A percentile compares a stretch with the other conserved stretches of the same genome.
These are phyloP conservation scores for Eupithecia dodoneata DNA, from an alignment of 2,888 invertebrate genomes.

Conservation along the genomic window DNA sequence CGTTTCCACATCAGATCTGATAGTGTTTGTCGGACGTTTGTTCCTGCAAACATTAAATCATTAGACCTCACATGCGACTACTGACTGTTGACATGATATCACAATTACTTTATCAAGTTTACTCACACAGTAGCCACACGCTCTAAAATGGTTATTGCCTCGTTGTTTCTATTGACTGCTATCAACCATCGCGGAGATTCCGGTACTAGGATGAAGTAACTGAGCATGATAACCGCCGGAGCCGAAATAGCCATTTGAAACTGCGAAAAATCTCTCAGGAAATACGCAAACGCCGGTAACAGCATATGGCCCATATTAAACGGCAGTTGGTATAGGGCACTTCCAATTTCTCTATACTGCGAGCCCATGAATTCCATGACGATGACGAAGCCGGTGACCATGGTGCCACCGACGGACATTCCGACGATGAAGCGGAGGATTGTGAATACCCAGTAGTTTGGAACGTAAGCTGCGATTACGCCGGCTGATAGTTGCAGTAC, in stretches of 20 bases:
- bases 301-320: constrained; percentile 88
- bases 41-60: constrained; percentile 67
- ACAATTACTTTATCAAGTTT: constrained; percentile 1
- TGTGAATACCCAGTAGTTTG: constrained; percentile 85
- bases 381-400: constrained; percentile 86
- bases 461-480: constrained; percentile 86
- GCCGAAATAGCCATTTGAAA: constrained; percentile 87
- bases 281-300: constrained; percentile 85
- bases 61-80: neutral
- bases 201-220: constrained; percentile 88
- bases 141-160: constrained; percentile 86
- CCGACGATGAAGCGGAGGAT: constrained; percentile 88
- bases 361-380: constrained; percentile 88
- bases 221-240: constrained; percentile 83
- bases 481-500: constrained; percentile 88
- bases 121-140: constrained; percentile 84
- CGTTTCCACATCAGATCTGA: constrained; percentile 71
- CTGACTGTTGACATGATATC: neutral
- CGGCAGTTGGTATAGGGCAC: constrained; percentile 87
- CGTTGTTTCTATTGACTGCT: constrained; percentile 87
- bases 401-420: constrained; percentile 91
- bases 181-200: constrained; percentile 93
- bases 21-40: constrained; percentile 74
- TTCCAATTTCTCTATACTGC: constrained; percentile 81
- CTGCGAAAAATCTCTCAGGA: constrained; percentile 85